A percentile compares a stretch with the other conserved stretches of the same genome.
Conservation (phyloP, 1,140 invertebrate species). For the Hyles vespertilio region DNA sequence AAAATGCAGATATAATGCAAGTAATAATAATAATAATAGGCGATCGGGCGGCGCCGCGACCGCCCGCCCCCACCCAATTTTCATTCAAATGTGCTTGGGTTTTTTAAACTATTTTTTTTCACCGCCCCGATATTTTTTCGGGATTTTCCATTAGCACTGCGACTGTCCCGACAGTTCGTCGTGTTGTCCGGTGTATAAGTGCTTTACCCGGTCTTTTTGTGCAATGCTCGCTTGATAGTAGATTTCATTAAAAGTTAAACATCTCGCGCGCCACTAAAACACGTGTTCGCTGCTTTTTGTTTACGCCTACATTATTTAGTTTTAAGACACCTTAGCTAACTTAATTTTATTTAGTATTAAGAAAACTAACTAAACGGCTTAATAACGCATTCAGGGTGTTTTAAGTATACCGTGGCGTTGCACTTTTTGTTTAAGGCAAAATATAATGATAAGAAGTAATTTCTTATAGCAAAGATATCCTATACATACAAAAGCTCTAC, state of each 20-base stretch:
- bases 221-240: constrained; percentile 11
- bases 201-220: constrained; percentile 31
- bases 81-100: constrained; percentile 68
- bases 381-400: no score
- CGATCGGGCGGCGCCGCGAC: constrained; percentile 55
- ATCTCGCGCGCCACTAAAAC: constrained; percentile 1
- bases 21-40: constrained; percentile 75
- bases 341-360: no score
- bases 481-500: no score
- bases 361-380: no score
- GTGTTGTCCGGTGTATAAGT: constrained; percentile 40
- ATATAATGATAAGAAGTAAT: no score
- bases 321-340: no score
- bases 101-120: constrained; percentile 65
- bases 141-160: constrained; percentile 67
- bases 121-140: constrained; percentile 60
- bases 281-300: neutral
- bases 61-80: constrained; percentile 65
- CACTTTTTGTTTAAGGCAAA: no score
- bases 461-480: no score
- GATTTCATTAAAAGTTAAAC: constrained; percentile 32
- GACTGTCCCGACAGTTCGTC: constrained; percentile 44
- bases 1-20: constrained; percentile 74
- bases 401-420: no score
- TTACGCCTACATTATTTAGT: neutral